phyloP scores from a whole-genome alignment of 2,797 vertebrate genomes.

The Melanotaenia nigrans region DNA sequence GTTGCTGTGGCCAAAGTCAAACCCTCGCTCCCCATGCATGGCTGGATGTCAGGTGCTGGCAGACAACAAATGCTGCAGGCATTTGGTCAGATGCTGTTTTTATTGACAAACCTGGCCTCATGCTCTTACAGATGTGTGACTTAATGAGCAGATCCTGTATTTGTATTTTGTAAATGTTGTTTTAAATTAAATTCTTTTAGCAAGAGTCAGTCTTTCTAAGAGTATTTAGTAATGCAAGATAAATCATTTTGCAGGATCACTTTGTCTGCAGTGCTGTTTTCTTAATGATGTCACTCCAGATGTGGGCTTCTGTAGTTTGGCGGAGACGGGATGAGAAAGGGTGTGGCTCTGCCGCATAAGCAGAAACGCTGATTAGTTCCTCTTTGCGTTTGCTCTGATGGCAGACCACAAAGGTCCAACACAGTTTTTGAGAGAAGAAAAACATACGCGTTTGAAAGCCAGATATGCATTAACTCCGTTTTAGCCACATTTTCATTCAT shows the following conservation, averaged over 20 bases:
- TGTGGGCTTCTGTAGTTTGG: conserved; percentile 63
- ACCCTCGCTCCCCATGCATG: conserved; percentile 54
- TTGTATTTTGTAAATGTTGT: not conserved
- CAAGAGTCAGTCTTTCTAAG: not conserved
- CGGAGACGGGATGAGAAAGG: conserved; percentile 58
- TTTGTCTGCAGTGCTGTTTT: conserved; percentile 66
- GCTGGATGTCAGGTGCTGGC: conserved; percentile 70
- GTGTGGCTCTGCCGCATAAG: conserved; percentile 62
- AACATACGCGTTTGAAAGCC: conserved; percentile 25
- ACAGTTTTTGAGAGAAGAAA: conserved; percentile 28
- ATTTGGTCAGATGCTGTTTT: conserved; percentile 60
- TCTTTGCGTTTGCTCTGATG: conserved; percentile 51
- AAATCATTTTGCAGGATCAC: conserved; percentile 48
- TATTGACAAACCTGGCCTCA: conserved; percentile 44
- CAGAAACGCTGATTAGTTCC: conserved; percentile 70
- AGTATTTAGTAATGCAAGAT: conserved; percentile 27
- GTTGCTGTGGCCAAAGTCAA: conserved; percentile 72
- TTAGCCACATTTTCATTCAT: conserved; percentile 10
- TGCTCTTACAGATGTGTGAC: conserved; percentile 9
- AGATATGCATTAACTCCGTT: conserved; percentile 8
- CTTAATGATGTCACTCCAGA: conserved; percentile 77
- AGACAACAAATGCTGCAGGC: conserved; percentile 55
- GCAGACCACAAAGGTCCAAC: conserved; percentile 47
- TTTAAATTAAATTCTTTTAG: not conserved
- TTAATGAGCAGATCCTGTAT: not conserved